These are phyloP conservation scores for Scolanthus callimorphus DNA, from an alignment of 92 coral and sea anemone species.

Conservation along the genomic window DNA sequence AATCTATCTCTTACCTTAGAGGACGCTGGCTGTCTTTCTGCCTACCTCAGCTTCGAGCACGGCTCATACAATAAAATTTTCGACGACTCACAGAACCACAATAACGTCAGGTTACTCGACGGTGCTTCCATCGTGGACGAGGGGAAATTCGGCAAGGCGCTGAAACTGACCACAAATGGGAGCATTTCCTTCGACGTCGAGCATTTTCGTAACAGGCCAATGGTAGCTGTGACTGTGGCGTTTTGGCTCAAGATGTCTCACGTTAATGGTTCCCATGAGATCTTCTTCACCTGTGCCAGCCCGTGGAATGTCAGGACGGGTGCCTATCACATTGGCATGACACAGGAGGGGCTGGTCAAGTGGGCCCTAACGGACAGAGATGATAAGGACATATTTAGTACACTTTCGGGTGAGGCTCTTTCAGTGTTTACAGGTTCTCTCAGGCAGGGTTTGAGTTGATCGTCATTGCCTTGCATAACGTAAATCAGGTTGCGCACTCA, in stretches of 20 bases:
- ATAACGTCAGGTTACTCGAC: constrained; percentile 69
- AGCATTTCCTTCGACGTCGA: constrained; percentile 80
- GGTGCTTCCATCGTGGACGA: constrained; percentile 56
- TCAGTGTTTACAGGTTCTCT: no score
- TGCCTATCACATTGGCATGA: constrained; percentile 75
- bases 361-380: constrained; percentile 75
- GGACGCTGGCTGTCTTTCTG: constrained; percentile 93
- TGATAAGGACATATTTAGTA: constrained; percentile 48
- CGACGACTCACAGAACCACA: constrained; percentile 88
- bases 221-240: constrained; percentile 81
- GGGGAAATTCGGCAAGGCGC: constrained; percentile 83
- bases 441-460: no score
- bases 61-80: constrained; percentile 58
- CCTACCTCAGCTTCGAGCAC: constrained; percentile 88
- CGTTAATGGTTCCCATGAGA: constrained; percentile 60
- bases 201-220: constrained; percentile 85
- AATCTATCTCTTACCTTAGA: constrained; percentile 25
- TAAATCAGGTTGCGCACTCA: no score
- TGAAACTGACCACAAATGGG: constrained; percentile 65
- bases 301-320: constrained; percentile 64
- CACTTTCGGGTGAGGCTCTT: constrained; percentile 75
- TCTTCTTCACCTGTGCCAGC: constrained; percentile 85
- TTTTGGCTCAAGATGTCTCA: constrained; percentile 82
- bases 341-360: constrained; percentile 61
- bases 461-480: no score